phyloP scores from a whole-genome alignment of 2,797 vertebrate genomes.

The Buceros bicornis region DNA sequence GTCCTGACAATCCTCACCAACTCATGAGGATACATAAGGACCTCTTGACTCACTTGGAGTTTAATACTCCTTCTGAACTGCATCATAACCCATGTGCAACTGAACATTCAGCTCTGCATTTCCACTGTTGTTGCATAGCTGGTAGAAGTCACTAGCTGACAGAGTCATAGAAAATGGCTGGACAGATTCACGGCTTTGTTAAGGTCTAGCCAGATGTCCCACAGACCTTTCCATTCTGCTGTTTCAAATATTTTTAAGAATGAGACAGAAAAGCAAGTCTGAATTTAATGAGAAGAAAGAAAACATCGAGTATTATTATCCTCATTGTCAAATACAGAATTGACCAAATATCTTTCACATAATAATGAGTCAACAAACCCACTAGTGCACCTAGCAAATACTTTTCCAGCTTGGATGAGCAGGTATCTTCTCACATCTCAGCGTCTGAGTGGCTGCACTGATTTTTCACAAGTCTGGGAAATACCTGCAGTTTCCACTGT shows the following conservation, averaged over 20 bases:
- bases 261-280: background rate
- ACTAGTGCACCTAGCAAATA: background rate
- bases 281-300: conserved; percentile 1
- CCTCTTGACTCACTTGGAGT: background rate
- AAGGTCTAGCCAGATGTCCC: background rate
- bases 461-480: background rate
- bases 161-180: background rate
- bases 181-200: background rate
- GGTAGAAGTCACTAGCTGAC: background rate
- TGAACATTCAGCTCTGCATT: background rate
- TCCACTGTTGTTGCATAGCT: background rate
- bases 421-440: background rate
- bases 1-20: background rate
- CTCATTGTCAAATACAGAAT: background rate
- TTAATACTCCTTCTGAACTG: background rate
- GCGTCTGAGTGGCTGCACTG: background rate
- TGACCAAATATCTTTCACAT: background rate
- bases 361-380: background rate
- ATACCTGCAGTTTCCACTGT: background rate
- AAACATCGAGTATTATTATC: background rate
- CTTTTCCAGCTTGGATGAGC: background rate
- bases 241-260: background rate
- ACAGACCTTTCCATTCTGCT: background rate
- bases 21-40: background rate
- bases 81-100: background rate